These are phyloP conservation scores for Pampus argenteus DNA, from an alignment of 2,797 vertebrate genomes.

Conservation along the genomic window DNA sequence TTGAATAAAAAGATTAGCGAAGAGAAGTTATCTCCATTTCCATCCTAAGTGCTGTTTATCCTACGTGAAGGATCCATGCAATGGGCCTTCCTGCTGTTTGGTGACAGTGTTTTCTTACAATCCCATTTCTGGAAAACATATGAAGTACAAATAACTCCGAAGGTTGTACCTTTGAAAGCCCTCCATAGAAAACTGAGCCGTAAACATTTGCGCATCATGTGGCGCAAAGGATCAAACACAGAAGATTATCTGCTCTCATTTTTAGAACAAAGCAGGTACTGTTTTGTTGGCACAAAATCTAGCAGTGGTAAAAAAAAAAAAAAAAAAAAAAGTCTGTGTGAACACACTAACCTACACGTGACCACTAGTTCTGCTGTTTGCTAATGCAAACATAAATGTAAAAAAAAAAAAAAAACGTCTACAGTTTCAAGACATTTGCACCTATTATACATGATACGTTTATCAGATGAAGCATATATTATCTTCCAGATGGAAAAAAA, in stretches of 20 bases:
- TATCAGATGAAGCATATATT: background rate
- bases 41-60: background rate
- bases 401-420: no score
- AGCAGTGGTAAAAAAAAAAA: slow-evolving; percentile 39
- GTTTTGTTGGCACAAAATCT: slow-evolving; percentile 55
- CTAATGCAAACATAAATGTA: slow-evolving; percentile 26
- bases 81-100: background rate
- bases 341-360: slow-evolving; percentile 23
- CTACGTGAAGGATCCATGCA: slow-evolving; percentile 2
- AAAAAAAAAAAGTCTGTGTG: slow-evolving; percentile 13
- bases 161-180: slow-evolving; percentile 2
- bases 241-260: slow-evolving; percentile 41
- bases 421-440: background rate
- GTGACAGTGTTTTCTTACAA: background rate
- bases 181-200: slow-evolving; percentile 23
- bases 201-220: slow-evolving; percentile 57
- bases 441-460: background rate
- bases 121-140: background rate
- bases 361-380: slow-evolving; percentile 28
- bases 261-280: slow-evolving; percentile 73
- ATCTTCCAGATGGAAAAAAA: background rate
- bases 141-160: slow-evolving; percentile 10
- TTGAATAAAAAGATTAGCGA: slow-evolving; percentile 11
- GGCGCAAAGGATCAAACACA: slow-evolving; percentile 58
- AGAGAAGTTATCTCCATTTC: background rate